These are phyloP conservation scores for Panthera leo DNA, from an alignment of 2,113 vertebrate genomes.

Conservation along the genomic window DNA sequence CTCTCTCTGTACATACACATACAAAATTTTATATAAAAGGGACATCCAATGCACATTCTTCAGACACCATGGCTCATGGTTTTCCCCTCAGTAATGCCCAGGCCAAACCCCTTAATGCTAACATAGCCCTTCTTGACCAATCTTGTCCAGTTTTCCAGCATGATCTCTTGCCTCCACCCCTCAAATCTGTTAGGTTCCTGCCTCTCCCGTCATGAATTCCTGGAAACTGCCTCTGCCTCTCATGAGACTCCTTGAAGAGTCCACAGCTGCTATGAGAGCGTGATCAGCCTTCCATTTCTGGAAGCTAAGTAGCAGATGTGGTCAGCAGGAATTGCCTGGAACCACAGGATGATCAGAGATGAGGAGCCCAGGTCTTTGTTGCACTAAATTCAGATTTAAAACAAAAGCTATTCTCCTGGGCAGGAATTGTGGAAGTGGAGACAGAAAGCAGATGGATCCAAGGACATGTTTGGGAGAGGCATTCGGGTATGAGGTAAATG, in stretches of 20 bases:
- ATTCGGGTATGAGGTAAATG: background rate
- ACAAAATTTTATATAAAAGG: background rate
- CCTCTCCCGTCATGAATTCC: background rate
- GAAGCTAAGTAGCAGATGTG: background rate
- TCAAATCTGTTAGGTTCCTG: background rate
- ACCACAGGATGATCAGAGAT: accelerated
- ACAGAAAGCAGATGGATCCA: background rate
- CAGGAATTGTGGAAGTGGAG: background rate
- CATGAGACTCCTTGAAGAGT: background rate
- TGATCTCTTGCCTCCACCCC: background rate
- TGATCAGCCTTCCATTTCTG: background rate
- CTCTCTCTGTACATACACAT: background rate
- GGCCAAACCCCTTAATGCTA: background rate
- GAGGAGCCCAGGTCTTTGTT: background rate
- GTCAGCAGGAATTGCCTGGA: background rate
- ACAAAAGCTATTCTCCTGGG: background rate
- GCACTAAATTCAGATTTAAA: too few relatives aligned
- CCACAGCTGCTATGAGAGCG: background rate
- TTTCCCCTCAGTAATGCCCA: background rate
- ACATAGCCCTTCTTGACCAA: background rate
- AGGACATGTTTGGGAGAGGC: background rate
- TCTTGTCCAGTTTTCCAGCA: background rate
- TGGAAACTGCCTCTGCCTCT: background rate
- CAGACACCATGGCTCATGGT: background rate
- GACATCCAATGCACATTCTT: background rate